Conservation (phyloP, 1,140 invertebrate species). For the Brachionus rubens region DNA sequence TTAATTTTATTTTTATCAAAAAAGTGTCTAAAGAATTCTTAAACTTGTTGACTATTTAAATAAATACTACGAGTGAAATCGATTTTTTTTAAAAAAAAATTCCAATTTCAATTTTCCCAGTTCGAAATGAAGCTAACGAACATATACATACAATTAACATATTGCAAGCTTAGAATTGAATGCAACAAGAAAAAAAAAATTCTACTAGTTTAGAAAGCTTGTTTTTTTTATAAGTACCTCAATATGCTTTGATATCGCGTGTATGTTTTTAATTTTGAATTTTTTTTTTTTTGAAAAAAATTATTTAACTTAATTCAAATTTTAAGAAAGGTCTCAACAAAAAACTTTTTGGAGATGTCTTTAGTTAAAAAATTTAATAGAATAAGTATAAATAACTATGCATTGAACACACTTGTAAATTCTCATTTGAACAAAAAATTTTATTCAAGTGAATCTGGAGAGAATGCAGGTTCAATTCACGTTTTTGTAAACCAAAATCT, state of each 20-base stretch:
- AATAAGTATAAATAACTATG: not conserved
- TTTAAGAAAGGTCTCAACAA: not conserved
- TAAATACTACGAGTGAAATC: too few species aligned
- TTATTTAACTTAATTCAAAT: not conserved
- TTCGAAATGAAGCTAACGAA: too few species aligned
- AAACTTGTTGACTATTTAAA: too few species aligned
- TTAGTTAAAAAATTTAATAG: conserved; percentile 7
- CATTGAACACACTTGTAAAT: not conserved
- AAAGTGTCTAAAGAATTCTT: too few species aligned
- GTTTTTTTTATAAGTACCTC: too few species aligned
- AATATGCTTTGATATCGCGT: conserved; percentile 26
- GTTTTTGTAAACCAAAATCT: not conserved
- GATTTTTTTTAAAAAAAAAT: too few species aligned
- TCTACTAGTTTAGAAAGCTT: too few species aligned
- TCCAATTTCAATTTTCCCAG: too few species aligned
- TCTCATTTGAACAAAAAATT: conserved; percentile 30
- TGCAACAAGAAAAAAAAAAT: too few species aligned
- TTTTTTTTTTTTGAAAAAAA: not conserved
- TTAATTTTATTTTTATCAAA: too few species aligned
- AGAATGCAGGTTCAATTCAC: conserved; percentile 15
- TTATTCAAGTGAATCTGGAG: conserved; percentile 1
- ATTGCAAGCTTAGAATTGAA: too few species aligned
- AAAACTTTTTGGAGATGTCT: conserved; percentile 6
- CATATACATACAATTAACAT: too few species aligned
- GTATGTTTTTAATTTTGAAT: conserved; percentile 37